phyloP scores from a whole-genome alignment of 2,797 vertebrate genomes.

The Propithecus perrieri region DNA sequence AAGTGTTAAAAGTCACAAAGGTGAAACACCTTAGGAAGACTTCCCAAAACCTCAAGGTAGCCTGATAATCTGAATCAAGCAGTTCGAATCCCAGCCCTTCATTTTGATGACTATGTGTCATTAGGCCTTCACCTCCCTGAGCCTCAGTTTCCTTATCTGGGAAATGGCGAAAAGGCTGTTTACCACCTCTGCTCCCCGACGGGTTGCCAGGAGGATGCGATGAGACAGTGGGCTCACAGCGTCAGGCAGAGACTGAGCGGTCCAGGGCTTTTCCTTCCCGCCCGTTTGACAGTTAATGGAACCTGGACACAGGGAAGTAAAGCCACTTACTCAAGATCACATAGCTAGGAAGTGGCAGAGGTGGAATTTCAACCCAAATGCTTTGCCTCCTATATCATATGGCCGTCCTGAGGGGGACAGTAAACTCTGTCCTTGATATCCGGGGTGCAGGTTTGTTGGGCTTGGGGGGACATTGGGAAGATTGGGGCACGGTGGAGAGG shows the following conservation, averaged over 20 bases:
- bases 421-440: background rate
- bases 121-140: background rate
- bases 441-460: background rate
- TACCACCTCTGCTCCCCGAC: background rate
- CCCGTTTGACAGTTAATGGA: background rate
- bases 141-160: background rate
- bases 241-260: background rate
- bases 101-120: background rate
- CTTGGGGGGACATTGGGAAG: background rate
- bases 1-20: background rate
- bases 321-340: background rate
- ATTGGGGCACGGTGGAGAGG: background rate
- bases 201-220: rapidly evolving
- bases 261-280: background rate
- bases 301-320: background rate
- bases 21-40: background rate
- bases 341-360: background rate
- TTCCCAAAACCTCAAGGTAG: background rate
- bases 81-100: background rate
- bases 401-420: background rate
- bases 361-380: background rate
- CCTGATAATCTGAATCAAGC: background rate
- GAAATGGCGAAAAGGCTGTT: background rate
- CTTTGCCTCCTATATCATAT: background rate
- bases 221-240: background rate